A percentile compares a stretch with the other conserved stretches of the same genome.
These are phyloP conservation scores for Xylophagus ater DNA, from an alignment of 2,888 invertebrate genomes.

Conservation along the genomic window DNA sequence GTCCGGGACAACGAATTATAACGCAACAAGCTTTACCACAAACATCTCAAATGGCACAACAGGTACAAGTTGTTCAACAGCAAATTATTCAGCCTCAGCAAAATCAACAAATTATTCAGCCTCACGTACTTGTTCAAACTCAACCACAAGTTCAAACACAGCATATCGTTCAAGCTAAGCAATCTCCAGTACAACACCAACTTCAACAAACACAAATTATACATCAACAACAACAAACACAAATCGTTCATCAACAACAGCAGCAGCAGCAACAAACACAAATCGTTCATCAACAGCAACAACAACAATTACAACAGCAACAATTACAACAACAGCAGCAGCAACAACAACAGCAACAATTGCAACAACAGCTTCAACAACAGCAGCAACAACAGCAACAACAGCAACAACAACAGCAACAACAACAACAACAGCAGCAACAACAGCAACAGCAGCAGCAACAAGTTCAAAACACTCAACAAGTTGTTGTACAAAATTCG, in stretches of 20 bases:
- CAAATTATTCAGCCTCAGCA: slow-evolving; percentile 26
- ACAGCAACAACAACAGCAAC: slow-evolving; percentile 22
- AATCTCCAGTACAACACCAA: slow-evolving; percentile 9
- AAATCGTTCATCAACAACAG: slow-evolving; percentile 22
- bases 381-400: slow-evolving; percentile 25
- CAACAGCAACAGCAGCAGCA: slow-evolving; percentile 30
- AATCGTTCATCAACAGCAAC: slow-evolving; percentile 31
- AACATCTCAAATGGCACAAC: slow-evolving; percentile 24
- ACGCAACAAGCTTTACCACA: slow-evolving; percentile 35
- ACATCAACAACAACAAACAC: slow-evolving; percentile 22
- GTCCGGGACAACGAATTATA: slow-evolving; percentile 38
- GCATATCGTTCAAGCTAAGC: slow-evolving; percentile 6
- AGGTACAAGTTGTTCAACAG: slow-evolving; percentile 29
- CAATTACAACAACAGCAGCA: slow-evolving; percentile 36
- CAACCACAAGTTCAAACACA: slow-evolving; percentile 11
- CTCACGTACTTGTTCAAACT: slow-evolving; percentile 13
- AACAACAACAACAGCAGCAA: slow-evolving; percentile 20
- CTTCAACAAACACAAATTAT: slow-evolving; percentile 23
- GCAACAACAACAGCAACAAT: slow-evolving; percentile 34
- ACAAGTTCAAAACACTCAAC: slow-evolving; percentile 44
- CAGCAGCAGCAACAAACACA: slow-evolving; percentile 18
- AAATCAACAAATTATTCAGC: slow-evolving; percentile 16
- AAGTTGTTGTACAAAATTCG: slow-evolving; percentile 68
- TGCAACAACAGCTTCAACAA: slow-evolving; percentile 24
- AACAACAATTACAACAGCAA: slow-evolving; percentile 28